Base-by-base conservation (phyloP, 2,113 vertebrate genomes). In the Lophotis ruficrista region DNA sequence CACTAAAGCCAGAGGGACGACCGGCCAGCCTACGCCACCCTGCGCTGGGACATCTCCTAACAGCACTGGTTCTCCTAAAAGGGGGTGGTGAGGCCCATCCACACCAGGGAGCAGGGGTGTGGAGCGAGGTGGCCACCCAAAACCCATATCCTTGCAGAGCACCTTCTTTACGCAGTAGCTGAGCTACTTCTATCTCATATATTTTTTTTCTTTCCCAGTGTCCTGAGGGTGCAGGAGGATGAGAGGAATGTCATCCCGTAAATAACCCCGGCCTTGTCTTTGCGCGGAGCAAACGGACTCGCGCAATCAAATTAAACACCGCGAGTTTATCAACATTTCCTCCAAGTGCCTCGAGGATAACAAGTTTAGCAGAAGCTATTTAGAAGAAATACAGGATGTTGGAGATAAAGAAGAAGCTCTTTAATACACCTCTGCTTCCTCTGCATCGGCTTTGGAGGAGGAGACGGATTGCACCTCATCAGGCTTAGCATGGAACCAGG, bases 271-370 rank as follows among this genome's bases (percentile, higher is more conserved):
- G 62, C 58, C 45, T 31, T 72, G 69, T 45, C 82, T 57, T 93
- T 16, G 14, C 71, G 79, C 2, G 0, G 60, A 87, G n/a, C 61
- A 61, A 91, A 93, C 16, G 58, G 84, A 50, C 68, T 77, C 58
- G 2, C 3, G 4, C 58, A 96, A 96, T 91, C 82, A 57, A 87
- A 93, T 88, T 69, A 94, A 91, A 82, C 58, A 35, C 75, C 62
- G 41, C 16, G 45, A 93, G 71, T 86, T 90, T 91, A 84, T 93
- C 93, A 88, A 54, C 78, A 38, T 93, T 90, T 96, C 91, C 93
- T 89, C 71, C 82, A 43, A 83, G 84, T 50, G 78, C 88, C 78
- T 95, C 66, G 41, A 47, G 87, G 87, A 70, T 62, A 86, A 93
- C 5, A 6, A 78, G 58, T 86, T 88, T 58, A 95, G 79, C 18